These are phyloP conservation scores for Clistopyga incitator DNA, from an alignment of 2,888 invertebrate species.

Conservation along the genomic window DNA sequence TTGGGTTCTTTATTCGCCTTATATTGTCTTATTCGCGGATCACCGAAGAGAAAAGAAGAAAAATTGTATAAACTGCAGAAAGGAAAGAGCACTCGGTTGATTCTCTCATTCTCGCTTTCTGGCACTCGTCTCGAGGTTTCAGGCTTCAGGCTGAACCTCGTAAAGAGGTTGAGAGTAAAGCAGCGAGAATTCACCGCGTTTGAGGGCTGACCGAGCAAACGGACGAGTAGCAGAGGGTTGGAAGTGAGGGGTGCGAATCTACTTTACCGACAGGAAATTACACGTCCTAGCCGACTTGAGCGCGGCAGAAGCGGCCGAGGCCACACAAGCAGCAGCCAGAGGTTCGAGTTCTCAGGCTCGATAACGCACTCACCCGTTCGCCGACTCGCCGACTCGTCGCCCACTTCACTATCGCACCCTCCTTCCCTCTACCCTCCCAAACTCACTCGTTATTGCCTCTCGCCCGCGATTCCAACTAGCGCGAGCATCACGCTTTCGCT, in stretches of 20 bases:
- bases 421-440: slow-evolving; percentile 41
- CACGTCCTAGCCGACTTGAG: slow-evolving; percentile 77
- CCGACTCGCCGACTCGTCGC: slow-evolving; percentile 48
- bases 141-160: slow-evolving; percentile 32
- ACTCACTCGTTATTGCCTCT: slow-evolving; percentile 55
- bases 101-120: slow-evolving; percentile 22
- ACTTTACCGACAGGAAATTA: slow-evolving; percentile 82
- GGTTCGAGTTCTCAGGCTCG: slow-evolving; percentile 58
- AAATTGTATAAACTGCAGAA: slow-evolving; percentile 32
- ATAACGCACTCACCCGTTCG: slow-evolving; percentile 59
- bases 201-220: slow-evolving; percentile 74
- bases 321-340: slow-evolving; percentile 43
- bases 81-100: slow-evolving; percentile 17
- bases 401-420: slow-evolving; percentile 58
- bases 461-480: slow-evolving; percentile 44
- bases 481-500: slow-evolving; percentile 50
- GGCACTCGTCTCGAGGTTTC: slow-evolving; percentile 30
- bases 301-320: slow-evolving; percentile 20
- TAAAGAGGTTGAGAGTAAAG: slow-evolving; percentile 61
- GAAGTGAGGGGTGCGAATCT: slow-evolving; percentile 67
- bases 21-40: background rate
- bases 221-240: slow-evolving; percentile 61
- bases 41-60: background rate
- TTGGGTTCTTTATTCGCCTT: slow-evolving; percentile 16
- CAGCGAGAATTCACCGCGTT: slow-evolving; percentile 65